Evolutionary conservation across 2,888 invertebrate genomes (phyloP).

Genomic region (Ophion slaviceki): DNA sequence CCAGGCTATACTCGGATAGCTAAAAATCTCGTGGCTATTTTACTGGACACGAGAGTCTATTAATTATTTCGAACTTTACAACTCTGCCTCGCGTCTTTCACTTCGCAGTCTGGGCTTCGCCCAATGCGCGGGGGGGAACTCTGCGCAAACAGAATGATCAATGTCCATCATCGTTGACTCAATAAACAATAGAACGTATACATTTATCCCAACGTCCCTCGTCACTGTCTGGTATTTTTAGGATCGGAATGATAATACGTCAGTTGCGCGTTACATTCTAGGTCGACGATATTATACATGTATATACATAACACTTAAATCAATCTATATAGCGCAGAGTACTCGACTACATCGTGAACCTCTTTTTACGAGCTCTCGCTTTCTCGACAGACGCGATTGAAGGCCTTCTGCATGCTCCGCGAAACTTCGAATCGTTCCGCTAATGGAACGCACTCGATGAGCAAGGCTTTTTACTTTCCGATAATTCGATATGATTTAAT

Average conservation of each 20-base stretch:
- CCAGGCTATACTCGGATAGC: not conserved
- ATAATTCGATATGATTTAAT: constrained; percentile 61
- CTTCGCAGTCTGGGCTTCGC: not conserved
- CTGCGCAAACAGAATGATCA: constrained; percentile 47
- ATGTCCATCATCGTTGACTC: constrained; percentile 59
- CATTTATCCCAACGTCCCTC: constrained; percentile 43
- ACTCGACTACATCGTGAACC: constrained; percentile 63
- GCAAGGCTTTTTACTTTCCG: constrained; percentile 50
- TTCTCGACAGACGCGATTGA: constrained; percentile 40
- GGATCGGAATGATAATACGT: constrained; percentile 14
- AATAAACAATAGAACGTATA: constrained; percentile 41
- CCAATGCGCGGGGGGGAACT: not conserved
- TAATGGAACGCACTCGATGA: constrained; percentile 67
- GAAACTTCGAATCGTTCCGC: constrained; percentile 63
- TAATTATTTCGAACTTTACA: not conserved
- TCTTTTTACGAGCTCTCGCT: constrained; percentile 66
- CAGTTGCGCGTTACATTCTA: constrained; percentile 29
- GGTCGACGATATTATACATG: not conserved
- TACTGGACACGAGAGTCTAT: constrained; percentile 6
- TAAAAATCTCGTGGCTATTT: constrained; percentile 16
- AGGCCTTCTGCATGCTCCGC: constrained; percentile 52
- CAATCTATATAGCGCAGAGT: constrained; percentile 50
- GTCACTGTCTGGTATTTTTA: constrained; percentile 31
- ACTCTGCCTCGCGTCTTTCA: not conserved
- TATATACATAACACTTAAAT: constrained; percentile 8